Percentiles rank a stretch among this genome's conserved stretches.
Conservation (phyloP, 2,797 vertebrate species). For the Harpagifer antarcticus region DNA sequence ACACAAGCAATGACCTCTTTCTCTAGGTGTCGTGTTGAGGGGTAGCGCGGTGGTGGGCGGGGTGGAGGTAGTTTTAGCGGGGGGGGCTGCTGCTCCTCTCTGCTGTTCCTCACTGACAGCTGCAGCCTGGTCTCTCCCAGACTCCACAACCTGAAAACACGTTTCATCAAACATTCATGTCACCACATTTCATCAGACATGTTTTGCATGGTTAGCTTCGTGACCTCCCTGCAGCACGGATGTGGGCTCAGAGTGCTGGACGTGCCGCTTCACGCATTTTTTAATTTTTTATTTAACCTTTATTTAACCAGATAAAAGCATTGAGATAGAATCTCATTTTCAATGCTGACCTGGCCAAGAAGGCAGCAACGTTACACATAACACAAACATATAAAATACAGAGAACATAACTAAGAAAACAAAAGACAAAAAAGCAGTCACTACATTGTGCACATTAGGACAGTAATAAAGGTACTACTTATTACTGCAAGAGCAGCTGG, state of each 20-base stretch:
- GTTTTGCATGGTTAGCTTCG: background rate
- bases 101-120: conserved; percentile 69
- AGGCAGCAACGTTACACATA: too few species aligned
- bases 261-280: too few species aligned
- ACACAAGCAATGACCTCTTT: conserved; percentile 46
- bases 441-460: too few species aligned
- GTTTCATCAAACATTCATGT: conserved; percentile 8
- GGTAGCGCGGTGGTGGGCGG: conserved; percentile 27
- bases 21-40: conserved; percentile 60
- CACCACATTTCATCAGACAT: background rate
- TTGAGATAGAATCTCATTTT: too few species aligned
- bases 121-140: conserved; percentile 78
- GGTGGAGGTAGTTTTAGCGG: conserved; percentile 21
- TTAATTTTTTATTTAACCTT: too few species aligned
- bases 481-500: too few species aligned
- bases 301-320: too few species aligned
- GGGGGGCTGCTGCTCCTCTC: conserved; percentile 57
- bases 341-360: too few species aligned
- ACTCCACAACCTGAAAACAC: conserved; percentile 79
- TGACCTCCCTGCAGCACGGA: conserved; percentile 2
- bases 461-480: too few species aligned
- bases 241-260: background rate
- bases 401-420: too few species aligned
- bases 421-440: too few species aligned
- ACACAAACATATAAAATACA: too few species aligned